Evolutionary conservation across 2,797 vertebrate genomes (phyloP).

Genomic region (Phylloscopus collybita): DNA sequence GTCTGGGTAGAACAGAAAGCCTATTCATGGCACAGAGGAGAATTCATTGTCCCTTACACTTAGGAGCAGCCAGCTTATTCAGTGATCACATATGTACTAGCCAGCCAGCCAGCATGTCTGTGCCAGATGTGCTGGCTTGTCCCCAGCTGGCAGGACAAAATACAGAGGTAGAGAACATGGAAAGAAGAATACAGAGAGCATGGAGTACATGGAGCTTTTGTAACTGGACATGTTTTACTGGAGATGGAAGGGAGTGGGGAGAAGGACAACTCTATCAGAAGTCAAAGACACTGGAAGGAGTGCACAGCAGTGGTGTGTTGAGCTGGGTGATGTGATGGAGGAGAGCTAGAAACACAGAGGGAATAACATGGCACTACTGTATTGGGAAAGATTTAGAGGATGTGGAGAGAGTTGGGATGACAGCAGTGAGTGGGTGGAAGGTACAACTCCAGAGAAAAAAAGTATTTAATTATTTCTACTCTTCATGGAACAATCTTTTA

Average conservation of each 20-base stretch:
- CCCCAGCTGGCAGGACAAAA: conserved; percentile 3
- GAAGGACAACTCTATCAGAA: neutral
- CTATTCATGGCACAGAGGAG: neutral
- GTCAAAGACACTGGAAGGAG: neutral
- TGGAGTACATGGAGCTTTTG: neutral
- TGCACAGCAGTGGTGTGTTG: neutral
- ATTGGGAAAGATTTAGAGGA: neutral
- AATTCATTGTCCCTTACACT: neutral
- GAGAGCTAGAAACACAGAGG: neutral
- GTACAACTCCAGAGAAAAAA: neutral
- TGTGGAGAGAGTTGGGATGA: neutral
- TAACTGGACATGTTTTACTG: neutral
- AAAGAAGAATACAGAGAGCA: neutral
- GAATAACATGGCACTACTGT: neutral
- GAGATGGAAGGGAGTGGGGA: neutral
- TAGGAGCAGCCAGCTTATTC: neutral
- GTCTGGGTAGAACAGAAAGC: conserved; percentile 12
- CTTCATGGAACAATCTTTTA: neutral
- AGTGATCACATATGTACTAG: neutral
- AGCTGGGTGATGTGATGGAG: neutral
- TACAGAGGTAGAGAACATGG: neutral
- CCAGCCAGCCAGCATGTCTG: neutral
- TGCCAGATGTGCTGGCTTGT: conserved; percentile 28
- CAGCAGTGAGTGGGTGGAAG: neutral
- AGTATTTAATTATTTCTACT: neutral